Evolutionary conservation across 2,888 invertebrate genomes (phyloP), one percentile per base, ranked within the genome.

Genomic region (Hipparchia sbordonii): DNA sequence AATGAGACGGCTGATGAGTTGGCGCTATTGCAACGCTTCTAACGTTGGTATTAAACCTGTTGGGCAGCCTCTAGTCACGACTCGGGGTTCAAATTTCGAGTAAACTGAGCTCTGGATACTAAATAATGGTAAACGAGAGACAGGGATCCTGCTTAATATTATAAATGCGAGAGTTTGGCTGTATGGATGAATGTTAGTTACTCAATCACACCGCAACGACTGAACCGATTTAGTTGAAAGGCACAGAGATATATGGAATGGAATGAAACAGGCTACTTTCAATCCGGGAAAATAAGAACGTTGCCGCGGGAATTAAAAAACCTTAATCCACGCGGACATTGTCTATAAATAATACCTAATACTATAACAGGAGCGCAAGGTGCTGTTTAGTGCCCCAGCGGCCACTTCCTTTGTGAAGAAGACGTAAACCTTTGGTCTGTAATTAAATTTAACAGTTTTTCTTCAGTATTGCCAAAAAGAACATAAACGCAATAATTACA

Each of bases 21-120:
- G 68, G 67, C 59, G 66, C 68, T 71, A 74, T 76, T 73, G 74
- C 59, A 76, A 72, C 74, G 74, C 80, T 79, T 79, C 77, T 79
- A 80, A 76, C 77, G 79, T 77, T 79, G 79, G 81, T 80, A 78
- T 79, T 79, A 82, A 87, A 90, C 90, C 85, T 81, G 90, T 88
- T 84, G 71, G 78, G 82, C 88, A 79, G 79, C 86, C 77, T 80
- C 83, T 82, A 87, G 88, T 89, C 90, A 90, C 90, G 90, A 88
- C 79, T 83, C 75, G 69, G 77, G 87, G 84, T 83, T 90, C 89
- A 82, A 83, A 87, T 89, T 90, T 86, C 90, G 83, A 85, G 79
- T 82, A 81, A 39, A 76, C 82, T 78, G 78, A 78, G 79, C 78
- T 79, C 78, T 79, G 73, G 79, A 82, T 83, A 84, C 84, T 82